These are phyloP conservation scores for Apis dorsata DNA, from an alignment of 1,140 invertebrate genomes.

Conservation along the genomic window DNA sequence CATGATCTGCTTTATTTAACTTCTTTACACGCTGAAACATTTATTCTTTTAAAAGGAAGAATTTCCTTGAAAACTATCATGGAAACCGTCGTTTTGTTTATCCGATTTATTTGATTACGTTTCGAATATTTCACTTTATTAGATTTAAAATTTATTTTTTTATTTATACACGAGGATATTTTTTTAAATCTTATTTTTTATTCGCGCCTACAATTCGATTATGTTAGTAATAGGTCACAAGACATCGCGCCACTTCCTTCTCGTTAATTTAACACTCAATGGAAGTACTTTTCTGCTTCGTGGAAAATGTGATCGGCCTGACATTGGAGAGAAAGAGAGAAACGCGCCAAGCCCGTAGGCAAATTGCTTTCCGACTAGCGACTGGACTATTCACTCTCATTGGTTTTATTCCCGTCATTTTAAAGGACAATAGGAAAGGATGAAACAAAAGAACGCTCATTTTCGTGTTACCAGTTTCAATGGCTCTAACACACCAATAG, in stretches of 20 bases:
- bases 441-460: constrained; percentile 23
- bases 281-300: constrained; percentile 5
- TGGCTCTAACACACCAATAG: neutral
- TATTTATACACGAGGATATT: neutral
- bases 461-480: constrained; percentile 29
- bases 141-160: no score
- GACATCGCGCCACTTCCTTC: neutral
- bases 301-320: constrained; percentile 5
- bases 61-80: no score
- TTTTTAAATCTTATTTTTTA: neutral
- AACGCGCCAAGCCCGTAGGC: constrained; percentile 1
- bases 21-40: no score
- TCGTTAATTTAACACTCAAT: constrained; percentile 21
- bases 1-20: no score
- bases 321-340: neutral
- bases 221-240: neutral
- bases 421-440: constrained; percentile 18
- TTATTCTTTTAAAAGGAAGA: no score
- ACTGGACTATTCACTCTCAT: neutral
- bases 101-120: no score
- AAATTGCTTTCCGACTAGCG: constrained; percentile 17
- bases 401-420: constrained; percentile 14
- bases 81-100: no score
- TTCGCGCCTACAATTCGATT: neutral
- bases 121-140: no score